Evolutionary conservation across 92 coral and sea anemone genomes (phyloP), one percentile per base, ranked within the genome.

Genomic region (Palythoa heliodiscus): DNA sequence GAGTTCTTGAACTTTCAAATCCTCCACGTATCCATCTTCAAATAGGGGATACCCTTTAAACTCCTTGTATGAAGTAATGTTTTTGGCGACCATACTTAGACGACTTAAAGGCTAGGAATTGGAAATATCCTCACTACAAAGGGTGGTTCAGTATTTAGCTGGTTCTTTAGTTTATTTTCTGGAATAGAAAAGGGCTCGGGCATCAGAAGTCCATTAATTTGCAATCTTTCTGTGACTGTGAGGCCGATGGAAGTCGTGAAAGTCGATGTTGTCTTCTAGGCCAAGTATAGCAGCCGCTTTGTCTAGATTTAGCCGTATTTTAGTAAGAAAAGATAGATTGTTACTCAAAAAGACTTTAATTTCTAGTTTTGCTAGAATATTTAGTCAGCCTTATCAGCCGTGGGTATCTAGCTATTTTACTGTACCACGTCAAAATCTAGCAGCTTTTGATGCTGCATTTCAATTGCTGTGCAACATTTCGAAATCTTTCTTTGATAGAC

Each of bases 1-100:
- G 60, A 82, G 86, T 64, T 82, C 76, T 64, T 82, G 76, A 64
- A 82, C 86, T 82, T 82, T 82, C 82, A 77, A 16, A 50, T 60
- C 64, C 19, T 60, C 15, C 53, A 77, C 64, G 64, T 29, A 77
- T 47, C 82, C 64, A 50, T n/a, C n/a, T n/a, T n/a, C n/a, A n/a
- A n/a, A n/a, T n/a, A n/a, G n/a, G n/a, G n/a, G n/a, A n/a, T n/a
- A 77, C 82, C 50, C 82, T 48, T 77, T 69, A 22, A 77, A 77
- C 35, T 69, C 82, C 60, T 77, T 77, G 60, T 77, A 77, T 69
- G 64, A 77, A 67, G 82, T 69, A 22, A 77, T 77, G n/a, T 77
- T 77, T 43, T 77, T 77, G 82, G 67, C 82, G 67, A 48, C 50
- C 82, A 77, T 50, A 50, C 50, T 77, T 69, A 39, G 82, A 77